Evolutionary conservation across 2,113 vertebrate species (phyloP).

Genomic region (rat (Rattus norvegicus)): GRCr8 NC_086026.1:77167501-77168000

Average conservation of each 20-base stretch:
- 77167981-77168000: neutral
- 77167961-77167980: constrained; percentile 1
- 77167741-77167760: neutral
- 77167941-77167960: neutral
- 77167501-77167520: too few species aligned
- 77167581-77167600: neutral
- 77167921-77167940: neutral
- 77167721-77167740: neutral
- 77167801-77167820: neutral
- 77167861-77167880: too few species aligned
- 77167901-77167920: neutral
- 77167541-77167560: too few species aligned
- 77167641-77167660: neutral
- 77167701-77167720: neutral
- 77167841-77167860: neutral
- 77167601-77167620: neutral
- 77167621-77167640: neutral
- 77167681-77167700: neutral
- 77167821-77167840: neutral
- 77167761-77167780: neutral
- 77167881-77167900: too few species aligned
- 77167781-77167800: neutral
- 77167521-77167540: too few species aligned
- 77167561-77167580: neutral
- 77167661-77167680: neutral